Evolutionary conservation across 92 coral and sea anemone species (phyloP).

Genomic region (Epizoanthus illoricatus): DNA sequence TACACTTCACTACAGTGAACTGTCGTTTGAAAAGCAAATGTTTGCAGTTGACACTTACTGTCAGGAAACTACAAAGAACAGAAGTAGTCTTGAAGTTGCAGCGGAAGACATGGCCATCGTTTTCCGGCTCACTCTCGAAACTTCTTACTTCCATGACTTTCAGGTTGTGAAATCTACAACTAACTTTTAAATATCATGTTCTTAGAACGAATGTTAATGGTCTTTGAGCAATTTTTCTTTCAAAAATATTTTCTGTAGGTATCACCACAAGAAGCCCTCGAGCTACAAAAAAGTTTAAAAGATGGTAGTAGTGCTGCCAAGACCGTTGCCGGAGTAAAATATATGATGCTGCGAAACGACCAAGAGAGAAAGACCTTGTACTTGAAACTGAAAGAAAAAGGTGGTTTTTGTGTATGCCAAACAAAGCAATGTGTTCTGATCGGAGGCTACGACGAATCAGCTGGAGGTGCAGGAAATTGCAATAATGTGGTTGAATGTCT

Average conservation of each 20-base stretch:
- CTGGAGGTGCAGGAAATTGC: slow-evolving; percentile 87
- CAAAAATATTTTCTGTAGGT: slow-evolving; percentile 43
- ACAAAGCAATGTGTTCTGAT: slow-evolving; percentile 70
- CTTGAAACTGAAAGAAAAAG: slow-evolving; percentile 75
- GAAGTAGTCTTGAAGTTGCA: neutral
- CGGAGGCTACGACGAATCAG: slow-evolving; percentile 78
- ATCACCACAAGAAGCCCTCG: slow-evolving; percentile 60
- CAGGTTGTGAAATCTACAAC: too few relatives aligned
- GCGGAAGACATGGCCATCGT: too few relatives aligned
- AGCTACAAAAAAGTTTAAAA: slow-evolving; percentile 70
- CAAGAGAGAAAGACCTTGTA: slow-evolving; percentile 60
- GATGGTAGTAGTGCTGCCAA: slow-evolving; percentile 75
- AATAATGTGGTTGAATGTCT: slow-evolving; percentile 70
- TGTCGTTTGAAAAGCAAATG: too few relatives aligned
- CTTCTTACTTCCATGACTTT: neutral
- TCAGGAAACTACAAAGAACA: too few relatives aligned
- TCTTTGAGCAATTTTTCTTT: neutral
- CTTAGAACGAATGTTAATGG: neutral
- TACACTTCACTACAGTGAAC: too few relatives aligned
- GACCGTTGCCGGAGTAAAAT: slow-evolving; percentile 61
- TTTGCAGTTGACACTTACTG: too few relatives aligned
- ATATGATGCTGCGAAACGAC: slow-evolving; percentile 88
- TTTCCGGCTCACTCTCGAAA: neutral
- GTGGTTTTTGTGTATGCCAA: slow-evolving; percentile 71
- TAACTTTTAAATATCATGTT: neutral